Evolutionary conservation across 2,888 invertebrate species (phyloP), one percentile per base, ranked within the genome.

Genomic region (Eupithecia centaureata): DNA sequence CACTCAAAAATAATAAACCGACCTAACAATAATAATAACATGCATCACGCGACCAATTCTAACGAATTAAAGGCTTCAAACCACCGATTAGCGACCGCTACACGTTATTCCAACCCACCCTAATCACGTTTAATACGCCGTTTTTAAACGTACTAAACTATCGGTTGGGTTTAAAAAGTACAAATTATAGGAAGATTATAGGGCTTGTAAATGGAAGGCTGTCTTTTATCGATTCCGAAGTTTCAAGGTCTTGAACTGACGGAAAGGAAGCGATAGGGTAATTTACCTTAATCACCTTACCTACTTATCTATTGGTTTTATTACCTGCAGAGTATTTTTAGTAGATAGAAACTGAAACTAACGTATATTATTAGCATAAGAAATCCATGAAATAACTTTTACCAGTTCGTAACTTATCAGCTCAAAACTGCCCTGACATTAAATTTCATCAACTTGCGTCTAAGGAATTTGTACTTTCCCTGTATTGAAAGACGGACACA

Each of bases 101-200:
- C 72, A 73, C 74, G 70, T 77, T 73, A 75, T 76, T 79, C 76
- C 56, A 61, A 33, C 59, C 70, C 64, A 71, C 73, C 68, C 67
- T 73, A 79, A 81, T 81, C 76, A 71, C 60, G 54, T 67, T 65
- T 73, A 77, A 77, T 73, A 68, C 66, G 63, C 68, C 76, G 74
- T 57, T 57, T 57, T 57, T 18, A 57, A 32, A 57, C 32, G 32
- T 75, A 76, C 69, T 73, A 73, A 73, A 77, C 68, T 65, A 69
- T 66, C 58, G 65, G 68, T 68, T 68, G 28, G 62, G n/a, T 66
- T 65, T 60, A 62, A 73, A 73, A 75, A 71, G 65, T 56, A 67
- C 47, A 69, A 71, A 71, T 70, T 61, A 74, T 67, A 68, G 67
- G 51, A 63, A 69, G 69, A 71, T 70, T 61, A 74, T 68, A 70